Conservation (phyloP, 2,797 vertebrate species). For the Lutjanus argentimaculatus region DNA sequence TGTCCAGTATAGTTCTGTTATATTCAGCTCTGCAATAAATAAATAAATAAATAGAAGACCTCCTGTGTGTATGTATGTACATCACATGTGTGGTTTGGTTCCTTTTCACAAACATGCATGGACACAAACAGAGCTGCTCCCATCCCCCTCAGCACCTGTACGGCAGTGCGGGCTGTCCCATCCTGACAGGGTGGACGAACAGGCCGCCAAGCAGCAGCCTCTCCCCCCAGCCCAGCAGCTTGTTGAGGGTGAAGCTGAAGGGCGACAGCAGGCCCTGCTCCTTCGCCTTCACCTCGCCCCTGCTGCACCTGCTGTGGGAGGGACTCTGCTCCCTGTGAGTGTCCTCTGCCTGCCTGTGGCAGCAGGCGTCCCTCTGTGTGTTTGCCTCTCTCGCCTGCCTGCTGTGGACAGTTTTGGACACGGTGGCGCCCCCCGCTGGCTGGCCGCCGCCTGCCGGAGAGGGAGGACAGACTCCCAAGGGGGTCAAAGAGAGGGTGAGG, state of each 20-base stretch:
- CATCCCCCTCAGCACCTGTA: constrained; percentile 78
- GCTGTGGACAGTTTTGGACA: constrained; percentile 35
- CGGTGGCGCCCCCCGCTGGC: not conserved
- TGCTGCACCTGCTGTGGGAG: constrained; percentile 28
- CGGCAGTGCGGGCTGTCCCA: constrained; percentile 80
- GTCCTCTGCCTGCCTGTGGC: constrained; percentile 2
- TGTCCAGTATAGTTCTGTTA: constrained; percentile 19
- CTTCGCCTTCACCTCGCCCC: constrained; percentile 54
- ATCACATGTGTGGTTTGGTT: constrained; percentile 52
- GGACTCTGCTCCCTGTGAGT: constrained; percentile 17
- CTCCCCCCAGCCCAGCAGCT: constrained; percentile 86
- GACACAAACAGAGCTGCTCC: not conserved
- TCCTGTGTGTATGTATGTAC: not conserved
- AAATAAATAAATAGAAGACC: constrained; percentile 48
- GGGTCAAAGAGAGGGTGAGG: constrained; percentile 81
- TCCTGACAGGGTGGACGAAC: constrained; percentile 79
- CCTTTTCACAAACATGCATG: constrained; percentile 49
- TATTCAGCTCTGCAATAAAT: constrained; percentile 42
- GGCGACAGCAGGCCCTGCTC: constrained; percentile 76
- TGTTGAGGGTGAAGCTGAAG: constrained; percentile 81
- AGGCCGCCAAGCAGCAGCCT: constrained; percentile 81
- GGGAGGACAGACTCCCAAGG: constrained; percentile 50
- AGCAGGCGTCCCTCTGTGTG: not conserved
- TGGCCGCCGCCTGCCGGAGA: constrained; percentile 1
- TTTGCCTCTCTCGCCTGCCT: constrained; percentile 41